These are phyloP conservation scores for Hydractinia echinata DNA, from an alignment of 30 jellyfish, hydroid and myxozoan genomes.

Conservation along the genomic window DNA sequence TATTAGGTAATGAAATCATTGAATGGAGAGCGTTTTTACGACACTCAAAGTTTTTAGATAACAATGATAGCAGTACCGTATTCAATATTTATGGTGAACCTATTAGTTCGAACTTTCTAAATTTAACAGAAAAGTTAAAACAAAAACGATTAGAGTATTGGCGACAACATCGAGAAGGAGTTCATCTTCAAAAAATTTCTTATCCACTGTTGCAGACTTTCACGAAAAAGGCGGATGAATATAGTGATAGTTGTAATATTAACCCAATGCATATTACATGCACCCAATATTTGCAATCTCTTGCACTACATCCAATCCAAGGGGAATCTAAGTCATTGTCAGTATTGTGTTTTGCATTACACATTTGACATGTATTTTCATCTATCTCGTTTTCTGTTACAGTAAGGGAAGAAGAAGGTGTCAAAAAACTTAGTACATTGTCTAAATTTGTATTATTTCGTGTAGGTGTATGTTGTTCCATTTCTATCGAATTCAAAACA, in stretches of 20 bases:
- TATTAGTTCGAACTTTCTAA: not conserved
- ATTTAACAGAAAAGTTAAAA: not conserved
- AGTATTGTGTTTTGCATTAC: not conserved
- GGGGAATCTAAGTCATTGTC: slow-evolving; percentile 16
- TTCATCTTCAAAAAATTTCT: not conserved
- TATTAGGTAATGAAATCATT: not conserved
- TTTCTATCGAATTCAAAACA: not conserved
- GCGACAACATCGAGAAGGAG: not conserved
- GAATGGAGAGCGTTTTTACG: slow-evolving; percentile 20
- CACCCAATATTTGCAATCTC: not conserved
- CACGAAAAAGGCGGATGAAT: not conserved
- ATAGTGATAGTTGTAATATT: not conserved
- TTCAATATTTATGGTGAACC: slow-evolving; percentile 3
- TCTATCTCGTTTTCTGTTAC: not conserved
- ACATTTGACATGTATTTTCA: not conserved
- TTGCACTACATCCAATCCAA: slow-evolving; percentile 8
- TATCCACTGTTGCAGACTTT: not conserved
- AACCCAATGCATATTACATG: not conserved
- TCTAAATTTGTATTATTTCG: not conserved
- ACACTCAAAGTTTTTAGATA: slow-evolving; percentile 6
- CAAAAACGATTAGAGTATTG: not conserved
- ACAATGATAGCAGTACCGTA: not conserved
- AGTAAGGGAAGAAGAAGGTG: not conserved
- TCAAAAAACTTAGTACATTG: not conserved
- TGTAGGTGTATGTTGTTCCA: not conserved